Base-by-base conservation (phyloP, 2,113 vertebrate species). In the Peromyscus polionotus region DNA sequence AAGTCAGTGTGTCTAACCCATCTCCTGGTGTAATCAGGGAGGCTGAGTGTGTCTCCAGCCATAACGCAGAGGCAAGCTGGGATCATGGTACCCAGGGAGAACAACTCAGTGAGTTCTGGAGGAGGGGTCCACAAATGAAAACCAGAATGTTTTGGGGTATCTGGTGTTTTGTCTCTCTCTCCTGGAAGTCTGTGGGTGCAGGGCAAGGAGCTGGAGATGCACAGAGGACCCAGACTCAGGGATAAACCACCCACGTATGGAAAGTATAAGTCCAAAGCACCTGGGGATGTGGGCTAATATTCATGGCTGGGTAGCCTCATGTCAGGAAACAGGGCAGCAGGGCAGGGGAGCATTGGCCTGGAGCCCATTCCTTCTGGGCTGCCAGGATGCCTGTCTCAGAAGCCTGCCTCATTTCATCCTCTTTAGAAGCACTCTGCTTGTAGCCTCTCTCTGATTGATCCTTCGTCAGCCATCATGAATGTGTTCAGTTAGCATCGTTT, bases 301-400 rank as follows among this genome's bases (percentile, higher is more conserved):
- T 33, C 42, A 24, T 20, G 5, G 28, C 0, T 7, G 4, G 57
- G 5, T 14, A 45, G 8, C 12, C 5, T 59, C 45, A 2, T 5
- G 13, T 59, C 7, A 33, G 48, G 14, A 48, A 59, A 9, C 16
- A 10, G 45, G 57, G 3, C 22, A 4, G 31, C n/a, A 39, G 81
- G 39, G 39, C 61, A 19, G n/a, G 54, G 45, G n/a, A 36, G 19
- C 26, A 31, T 8, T 51, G 12, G 0, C 17, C 33, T 33, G 26
- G 22, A 39, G 24, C 3, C 45, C 7, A n/a, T 7, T 39, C 28
- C 2, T 86, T 12, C 39, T 0, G 2, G 12, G 31, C 26, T 31
- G 3, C 33, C 11, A 48, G 67, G 36, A 7, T 22, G 22, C 10
- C 16, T 65, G 17, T 67, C 48, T 61, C 8, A 54, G 26, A 42